A percentile compares a stretch with the other conserved stretches of the same genome.
Evolutionary conservation across 2,888 invertebrate species (phyloP).

Genomic region (Notodonta dromedarius): DNA sequence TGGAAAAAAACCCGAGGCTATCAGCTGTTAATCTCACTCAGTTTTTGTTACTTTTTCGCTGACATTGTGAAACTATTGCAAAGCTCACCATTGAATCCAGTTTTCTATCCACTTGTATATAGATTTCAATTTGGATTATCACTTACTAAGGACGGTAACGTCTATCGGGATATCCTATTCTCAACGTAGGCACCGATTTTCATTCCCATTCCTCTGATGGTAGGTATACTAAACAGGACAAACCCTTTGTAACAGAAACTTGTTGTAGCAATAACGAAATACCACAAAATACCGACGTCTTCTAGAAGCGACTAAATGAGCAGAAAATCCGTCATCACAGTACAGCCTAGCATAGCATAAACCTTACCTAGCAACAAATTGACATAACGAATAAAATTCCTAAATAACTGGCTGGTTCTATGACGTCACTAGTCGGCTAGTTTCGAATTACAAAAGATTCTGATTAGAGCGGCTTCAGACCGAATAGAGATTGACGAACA

Average conservation of each 20-base stretch:
- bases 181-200: no score
- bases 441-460: slow-evolving; percentile 2
- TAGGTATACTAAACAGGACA: no score
- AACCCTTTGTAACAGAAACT: no score
- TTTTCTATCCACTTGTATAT: no score
- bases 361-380: slow-evolving; percentile 1
- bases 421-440: slow-evolving; percentile 4
- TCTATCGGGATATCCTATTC: no score
- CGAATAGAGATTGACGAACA: neutral
- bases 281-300: neutral
- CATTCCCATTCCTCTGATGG: no score
- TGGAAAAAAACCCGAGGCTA: neutral
- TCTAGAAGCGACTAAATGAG: neutral
- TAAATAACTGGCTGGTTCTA: neutral
- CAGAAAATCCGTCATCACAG: neutral
- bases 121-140: no score
- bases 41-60: no score
- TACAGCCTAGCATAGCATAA: neutral
- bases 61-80: neutral
- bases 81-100: neutral
- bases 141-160: no score
- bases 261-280: no score
- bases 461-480: neutral
- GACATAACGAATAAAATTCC: slow-evolving; percentile 3
- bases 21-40: neutral